Base-by-base conservation (phyloP, 2,888 invertebrate genomes). In the Meteorus colon region DNA sequence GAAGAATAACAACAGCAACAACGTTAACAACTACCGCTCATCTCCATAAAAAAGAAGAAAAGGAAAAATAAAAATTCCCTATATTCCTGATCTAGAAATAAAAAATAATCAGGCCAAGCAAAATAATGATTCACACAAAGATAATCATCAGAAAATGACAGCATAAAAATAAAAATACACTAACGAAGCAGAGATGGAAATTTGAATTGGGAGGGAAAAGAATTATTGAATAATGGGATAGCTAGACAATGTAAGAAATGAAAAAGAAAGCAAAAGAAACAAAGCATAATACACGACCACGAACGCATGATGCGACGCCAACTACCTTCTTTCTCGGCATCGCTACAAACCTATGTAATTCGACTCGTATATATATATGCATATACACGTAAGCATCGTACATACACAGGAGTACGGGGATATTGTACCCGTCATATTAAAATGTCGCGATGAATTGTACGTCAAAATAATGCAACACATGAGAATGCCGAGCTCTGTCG, bases 11-110 rank as follows among this genome's bases (percentile, higher is more conserved):
- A 55, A 55, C 55, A 55, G 76, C 73, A 81, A 68, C 77, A 74
- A 78, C 74, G 71, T 78, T 45, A 77, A 74, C 80, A 80, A 83
- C 80, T 79, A 81, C 86, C 84, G 84, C 84, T 86, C 87, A 84
- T 85, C 86, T 86, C 84, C 82, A 83, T 81, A 80, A 78, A 76
- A 78, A 78, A 77, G 77, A n/a, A 74, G 73, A 69, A 62, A 77
- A 8, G 69, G 69, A 29, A 76, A 66, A 45, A 76, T 81, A 81
- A 65, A 74, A 72, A 78, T 74, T 76, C 8, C 6, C 19, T 19
- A 55, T 8, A n/a, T 55, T 8, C 5, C 8, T 2, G 5, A 4
- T n/a, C 8, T 6, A 24, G 19, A 4, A 24, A 19, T 55, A 5
- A 6, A 55, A 24, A 55, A 8, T 24, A 55, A 55, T 55, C 10